phyloP scores from a whole-genome alignment of 2,888 invertebrate genomes.

The Nasonia oneida region DNA sequence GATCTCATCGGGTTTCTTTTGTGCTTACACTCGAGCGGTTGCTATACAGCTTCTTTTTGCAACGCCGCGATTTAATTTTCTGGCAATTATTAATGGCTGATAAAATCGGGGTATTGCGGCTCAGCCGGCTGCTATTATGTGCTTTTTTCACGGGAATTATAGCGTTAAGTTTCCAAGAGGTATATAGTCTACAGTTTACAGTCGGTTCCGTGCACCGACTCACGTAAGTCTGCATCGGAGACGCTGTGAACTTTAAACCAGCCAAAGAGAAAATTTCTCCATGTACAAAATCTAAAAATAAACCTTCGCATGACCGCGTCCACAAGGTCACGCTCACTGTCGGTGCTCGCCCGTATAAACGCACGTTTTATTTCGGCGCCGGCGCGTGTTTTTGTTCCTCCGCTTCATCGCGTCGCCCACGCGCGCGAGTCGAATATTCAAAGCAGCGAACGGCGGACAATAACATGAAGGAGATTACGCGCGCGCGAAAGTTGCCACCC shows the following conservation, averaged over 20 bases:
- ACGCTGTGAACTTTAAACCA: too few species aligned
- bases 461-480: slow-evolving; percentile 24
- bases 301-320: background rate
- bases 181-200: background rate
- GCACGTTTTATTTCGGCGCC: slow-evolving; percentile 7
- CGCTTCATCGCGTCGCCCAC: background rate
- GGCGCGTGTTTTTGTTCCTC: background rate
- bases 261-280: too few species aligned
- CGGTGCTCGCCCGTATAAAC: background rate
- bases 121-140: background rate
- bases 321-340: slow-evolving; percentile 17
- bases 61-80: slow-evolving; percentile 1
- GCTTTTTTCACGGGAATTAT: background rate
- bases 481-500: background rate
- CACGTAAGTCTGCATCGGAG: too few species aligned
- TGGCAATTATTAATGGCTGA: background rate
- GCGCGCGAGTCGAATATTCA: slow-evolving; percentile 31
- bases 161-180: background rate
- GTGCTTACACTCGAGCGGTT: background rate
- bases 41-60: slow-evolving; percentile 2
- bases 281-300: background rate
- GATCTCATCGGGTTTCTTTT: background rate
- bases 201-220: too few species aligned
- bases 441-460: background rate
- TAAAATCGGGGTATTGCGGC: background rate